Conservation (phyloP, 2,797 vertebrate species). For the Hypotaenidia philippensis region DNA sequence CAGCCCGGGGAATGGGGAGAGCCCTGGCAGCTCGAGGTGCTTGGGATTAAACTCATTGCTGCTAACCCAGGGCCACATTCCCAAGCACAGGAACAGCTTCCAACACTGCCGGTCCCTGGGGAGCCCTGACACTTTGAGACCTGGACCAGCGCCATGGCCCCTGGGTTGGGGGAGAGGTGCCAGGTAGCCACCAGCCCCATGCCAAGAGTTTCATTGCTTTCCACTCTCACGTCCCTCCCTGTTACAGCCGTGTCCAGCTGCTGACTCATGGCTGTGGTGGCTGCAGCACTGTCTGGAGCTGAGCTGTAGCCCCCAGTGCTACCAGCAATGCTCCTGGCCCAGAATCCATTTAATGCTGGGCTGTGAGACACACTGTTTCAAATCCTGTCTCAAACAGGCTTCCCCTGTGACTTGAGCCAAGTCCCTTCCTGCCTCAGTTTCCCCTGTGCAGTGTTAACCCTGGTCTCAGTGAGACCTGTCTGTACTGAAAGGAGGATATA, state of each 20-base stretch:
- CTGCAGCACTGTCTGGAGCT: not conserved
- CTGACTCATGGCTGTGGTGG: not conserved
- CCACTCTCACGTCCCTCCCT: not conserved
- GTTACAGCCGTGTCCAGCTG: not conserved
- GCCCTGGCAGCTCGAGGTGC: not conserved
- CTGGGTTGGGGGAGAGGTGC: not conserved
- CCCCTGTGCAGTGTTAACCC: not conserved
- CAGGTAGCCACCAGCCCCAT: rapidly evolving
- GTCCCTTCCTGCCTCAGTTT: not conserved
- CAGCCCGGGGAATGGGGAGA: rapidly evolving
- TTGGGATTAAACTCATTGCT: not conserved
- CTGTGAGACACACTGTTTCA: not conserved
- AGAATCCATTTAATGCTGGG: not conserved
- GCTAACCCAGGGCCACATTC: not conserved
- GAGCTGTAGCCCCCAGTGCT: not conserved
- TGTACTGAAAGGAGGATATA: not conserved
- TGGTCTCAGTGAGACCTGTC: not conserved
- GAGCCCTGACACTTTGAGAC: not conserved
- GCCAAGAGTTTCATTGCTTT: not conserved
- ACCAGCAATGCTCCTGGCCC: not conserved
- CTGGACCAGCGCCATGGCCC: rapidly evolving
- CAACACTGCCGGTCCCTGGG: not conserved
- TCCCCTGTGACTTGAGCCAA: not conserved
- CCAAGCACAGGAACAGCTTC: not conserved
- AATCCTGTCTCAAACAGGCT: not conserved